Conservation (phyloP, 1,140 invertebrate species). For the Mercenaria mercenaria region DNA sequence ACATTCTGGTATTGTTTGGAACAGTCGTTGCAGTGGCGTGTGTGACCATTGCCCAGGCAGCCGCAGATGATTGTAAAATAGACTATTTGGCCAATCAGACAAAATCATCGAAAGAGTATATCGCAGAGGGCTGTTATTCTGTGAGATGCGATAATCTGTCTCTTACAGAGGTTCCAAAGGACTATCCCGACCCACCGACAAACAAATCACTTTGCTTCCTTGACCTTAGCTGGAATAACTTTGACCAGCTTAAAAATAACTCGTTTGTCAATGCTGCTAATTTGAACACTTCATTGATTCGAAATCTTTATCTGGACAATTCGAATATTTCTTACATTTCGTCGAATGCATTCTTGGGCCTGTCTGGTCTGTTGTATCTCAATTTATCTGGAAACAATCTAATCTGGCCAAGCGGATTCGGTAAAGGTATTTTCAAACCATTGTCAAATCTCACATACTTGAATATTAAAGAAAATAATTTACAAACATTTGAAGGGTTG, state of each 20-base stretch:
- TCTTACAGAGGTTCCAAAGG: not conserved
- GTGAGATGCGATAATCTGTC: not conserved
- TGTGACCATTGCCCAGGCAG: no score
- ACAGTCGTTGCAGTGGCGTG: no score
- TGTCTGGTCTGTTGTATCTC: slow-evolving; percentile 5
- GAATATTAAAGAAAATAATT: slow-evolving; percentile 35
- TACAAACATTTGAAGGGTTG: slow-evolving; percentile 16
- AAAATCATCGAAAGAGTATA: no score
- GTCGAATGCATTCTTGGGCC: not conserved
- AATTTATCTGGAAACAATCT: slow-evolving; percentile 34
- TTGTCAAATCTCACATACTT: not conserved
- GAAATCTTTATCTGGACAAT: not conserved
- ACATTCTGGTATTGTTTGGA: no score
- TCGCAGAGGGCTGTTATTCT: no score
- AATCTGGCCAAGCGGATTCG: not conserved
- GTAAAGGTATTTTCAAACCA: slow-evolving; percentile 19
- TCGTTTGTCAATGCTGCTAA: not conserved
- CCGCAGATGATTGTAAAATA: no score
- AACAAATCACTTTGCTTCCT: not conserved
- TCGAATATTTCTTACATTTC: not conserved
- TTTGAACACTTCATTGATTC: not conserved
- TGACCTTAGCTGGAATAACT: not conserved
- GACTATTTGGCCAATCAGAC: no score
- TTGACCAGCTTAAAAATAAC: not conserved
- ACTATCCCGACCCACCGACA: not conserved